Evolutionary conservation across 2,888 invertebrate species (phyloP), one percentile per base, ranked within the genome.

Genomic region (Ernsta delagoae): DNA sequence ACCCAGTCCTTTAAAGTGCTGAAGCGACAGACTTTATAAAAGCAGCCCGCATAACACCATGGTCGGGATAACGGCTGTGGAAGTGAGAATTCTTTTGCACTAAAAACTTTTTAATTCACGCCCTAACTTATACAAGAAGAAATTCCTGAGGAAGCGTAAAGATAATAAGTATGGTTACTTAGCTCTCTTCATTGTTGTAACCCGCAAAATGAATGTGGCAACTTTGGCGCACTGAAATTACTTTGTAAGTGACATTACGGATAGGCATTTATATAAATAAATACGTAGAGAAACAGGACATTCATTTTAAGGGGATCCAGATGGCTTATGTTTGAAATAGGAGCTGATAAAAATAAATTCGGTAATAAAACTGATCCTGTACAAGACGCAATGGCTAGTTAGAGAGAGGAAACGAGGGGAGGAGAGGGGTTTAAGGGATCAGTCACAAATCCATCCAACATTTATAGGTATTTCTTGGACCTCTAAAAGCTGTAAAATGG

Each of bases 331-430:
- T 56, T 56, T 39, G 59, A 7, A 63, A 69, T n/a, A n/a, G 57
- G 39, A 54, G 41, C 56, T 65, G 59, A 63, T 69, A 63, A 69
- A 69, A 69, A 69, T 69, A 69, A 69, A 69, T 69, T 69, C 43
- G 69, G 69, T 69, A 63, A 69, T 69, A 69, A 63, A 69, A 69
- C 36, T 69, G 63, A 69, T 69, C 63, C 69, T 50, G 34, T 43
- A 63, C 69, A 69, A 63, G 69, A 59, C 69, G 59, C 69, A 63
- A 63, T 59, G 69, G 63, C 59, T 65, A 65, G 63, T 69, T 59
- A 62, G 57, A 57, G 50, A 57, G 57, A 62, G 61, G 48, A 56
- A 50, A 63, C 53, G 59, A 63, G 50, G 31, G 62, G 57, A 57
- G 12, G 31, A 60, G 50, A 12, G 59, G 69, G 50, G 45, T 7